Base-by-base conservation (phyloP, 2,888 invertebrate species). In the Sicus ferrugineus region DNA sequence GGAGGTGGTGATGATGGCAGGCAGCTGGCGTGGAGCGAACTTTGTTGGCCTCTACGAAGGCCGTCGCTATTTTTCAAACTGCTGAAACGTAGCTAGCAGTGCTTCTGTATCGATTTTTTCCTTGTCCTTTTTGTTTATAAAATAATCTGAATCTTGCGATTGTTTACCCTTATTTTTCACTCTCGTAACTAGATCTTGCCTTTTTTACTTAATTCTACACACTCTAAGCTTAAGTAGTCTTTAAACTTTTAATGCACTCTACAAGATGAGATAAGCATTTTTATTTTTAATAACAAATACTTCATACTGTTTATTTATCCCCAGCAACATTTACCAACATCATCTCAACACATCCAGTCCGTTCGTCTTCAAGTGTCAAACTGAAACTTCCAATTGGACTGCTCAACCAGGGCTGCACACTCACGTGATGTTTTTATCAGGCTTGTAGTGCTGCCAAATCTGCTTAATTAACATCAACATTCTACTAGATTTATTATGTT, bases 331-430 rank as follows among this genome's bases (percentile, higher is more conserved):
- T 50, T 19, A 4, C 28, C 14, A 26, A 28, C 26, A 52, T 59
- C 61, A 50, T 11, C 1, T 46, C n/a, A 69, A 58, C 31, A 69
- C 69, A 67, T 68, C 72, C 71, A 67, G 66, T 19, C 72, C 68
- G 68, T 73, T 72, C 68, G 68, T 65, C 23, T 70, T 62, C 59
- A 73, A 74, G 69, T 72, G 74, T 74, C 74, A 74, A 74, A 74
- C 74, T 73, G 67, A 70, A 42, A 50, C 26, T 65, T 30, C 48
- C 64, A 63, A 65, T 58, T 14, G 30, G 56, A 19, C 26, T 26
- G 26, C 26, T 9, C 1, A 6, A 2, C 1, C 66, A 66, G 56
- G n/a, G 66, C 56, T 66, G 66, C 66, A 54, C 3, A 19, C n/a
- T n/a, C n/a, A n/a, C n/a, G n/a, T n/a, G n/a, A n/a, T n/a, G n/a